These are phyloP conservation scores for Nothobranchius kuhntae DNA, from an alignment of 2,113 vertebrate genomes.

Conservation along the genomic window DNA sequence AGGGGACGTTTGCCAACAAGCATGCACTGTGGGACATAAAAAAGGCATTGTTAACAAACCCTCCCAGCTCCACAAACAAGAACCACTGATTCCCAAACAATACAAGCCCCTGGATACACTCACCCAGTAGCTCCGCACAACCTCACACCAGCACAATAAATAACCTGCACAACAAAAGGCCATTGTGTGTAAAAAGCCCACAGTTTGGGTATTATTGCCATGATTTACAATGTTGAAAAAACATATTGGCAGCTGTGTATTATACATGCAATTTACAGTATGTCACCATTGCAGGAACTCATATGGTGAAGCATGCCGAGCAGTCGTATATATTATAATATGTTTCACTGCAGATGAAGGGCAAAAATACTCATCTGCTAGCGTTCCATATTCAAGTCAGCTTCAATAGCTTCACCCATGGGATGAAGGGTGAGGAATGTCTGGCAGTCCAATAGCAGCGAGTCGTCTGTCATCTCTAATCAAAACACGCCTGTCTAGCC, in stretches of 20 bases:
- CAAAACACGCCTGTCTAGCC: slow-evolving; percentile 73
- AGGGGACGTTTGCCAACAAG: slow-evolving; percentile 71
- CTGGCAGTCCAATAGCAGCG: slow-evolving; percentile 68
- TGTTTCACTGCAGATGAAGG: slow-evolving; percentile 64
- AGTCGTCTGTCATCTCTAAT: slow-evolving; percentile 78
- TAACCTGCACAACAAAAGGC: slow-evolving; percentile 76
- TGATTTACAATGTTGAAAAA: slow-evolving; percentile 67
- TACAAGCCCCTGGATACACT: slow-evolving; percentile 70
- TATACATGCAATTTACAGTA: slow-evolving; percentile 46
- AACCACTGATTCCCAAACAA: slow-evolving; percentile 73
- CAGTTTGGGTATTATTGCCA: slow-evolving; percentile 70
- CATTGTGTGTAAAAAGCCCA: slow-evolving; percentile 73
- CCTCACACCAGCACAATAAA: slow-evolving; percentile 74
- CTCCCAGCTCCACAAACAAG: slow-evolving; percentile 72
- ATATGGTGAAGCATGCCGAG: slow-evolving; percentile 11
- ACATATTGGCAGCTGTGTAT: slow-evolving; percentile 59
- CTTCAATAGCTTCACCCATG: slow-evolving; percentile 70
- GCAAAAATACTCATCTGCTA: slow-evolving; percentile 67
- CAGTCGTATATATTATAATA: slow-evolving; percentile 51
- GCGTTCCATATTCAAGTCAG: slow-evolving; percentile 75
- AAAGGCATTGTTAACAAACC: slow-evolving; percentile 78
- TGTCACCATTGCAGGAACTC: slow-evolving; percentile 56
- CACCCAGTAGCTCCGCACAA: slow-evolving; percentile 67
- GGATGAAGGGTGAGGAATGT: slow-evolving; percentile 76
- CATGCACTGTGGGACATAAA: slow-evolving; percentile 75